These are phyloP conservation scores for Eristalis pertinax DNA, from an alignment of 2,888 invertebrate genomes.

Conservation along the genomic window DNA sequence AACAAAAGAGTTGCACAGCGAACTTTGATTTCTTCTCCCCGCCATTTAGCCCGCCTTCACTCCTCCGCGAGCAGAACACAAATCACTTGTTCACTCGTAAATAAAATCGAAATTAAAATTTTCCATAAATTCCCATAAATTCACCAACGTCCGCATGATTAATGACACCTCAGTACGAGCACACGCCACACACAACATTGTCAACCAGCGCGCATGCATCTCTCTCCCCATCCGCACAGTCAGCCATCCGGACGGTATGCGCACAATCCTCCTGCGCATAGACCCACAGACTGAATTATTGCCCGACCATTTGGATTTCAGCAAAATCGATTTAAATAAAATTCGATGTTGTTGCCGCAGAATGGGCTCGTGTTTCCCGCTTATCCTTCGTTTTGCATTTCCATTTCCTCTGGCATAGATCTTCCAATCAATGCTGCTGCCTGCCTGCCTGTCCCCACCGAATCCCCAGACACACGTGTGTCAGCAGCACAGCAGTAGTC, in stretches of 20 bases:
- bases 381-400: conserved; percentile 28
- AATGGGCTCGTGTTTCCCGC: too few species aligned
- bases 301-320: conserved; percentile 58
- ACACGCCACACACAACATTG: conserved; percentile 55
- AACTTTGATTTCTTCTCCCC: not conserved
- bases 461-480: not conserved
- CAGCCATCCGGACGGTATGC: not conserved
- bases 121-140: conserved; percentile 20
- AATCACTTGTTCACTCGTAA: not conserved
- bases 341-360: conserved; percentile 58
- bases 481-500: conserved; percentile 44
- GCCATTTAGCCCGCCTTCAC: not conserved
- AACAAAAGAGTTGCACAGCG: conserved; percentile 28
- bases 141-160: conserved; percentile 36
- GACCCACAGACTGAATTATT: conserved; percentile 59
- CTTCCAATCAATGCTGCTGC: conserved; percentile 55
- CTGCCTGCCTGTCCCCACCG: too few species aligned
- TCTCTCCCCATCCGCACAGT: conserved; percentile 14
- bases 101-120: conserved; percentile 33
- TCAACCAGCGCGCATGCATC: too few species aligned
- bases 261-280: conserved; percentile 32
- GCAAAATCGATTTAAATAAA: conserved; percentile 68
- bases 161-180: conserved; percentile 46
- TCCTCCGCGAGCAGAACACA: not conserved
- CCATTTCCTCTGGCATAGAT: conserved; percentile 46